Evolutionary conservation across 1,140 invertebrate species (phyloP).

Genomic region (Cherax destructor): DNA sequence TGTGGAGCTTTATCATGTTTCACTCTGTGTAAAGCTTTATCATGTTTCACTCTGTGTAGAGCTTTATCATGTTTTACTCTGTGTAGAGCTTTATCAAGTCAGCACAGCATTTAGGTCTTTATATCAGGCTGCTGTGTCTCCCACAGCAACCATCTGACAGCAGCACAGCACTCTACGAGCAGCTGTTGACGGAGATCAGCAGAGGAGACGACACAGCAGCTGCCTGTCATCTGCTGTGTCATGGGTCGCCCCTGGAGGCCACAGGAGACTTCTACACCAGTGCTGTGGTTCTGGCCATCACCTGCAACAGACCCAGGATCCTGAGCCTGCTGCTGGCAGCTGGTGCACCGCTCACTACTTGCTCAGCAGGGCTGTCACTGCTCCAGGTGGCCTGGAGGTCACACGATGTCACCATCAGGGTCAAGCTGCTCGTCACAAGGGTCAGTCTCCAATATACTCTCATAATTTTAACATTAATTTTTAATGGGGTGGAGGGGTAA

Average conservation of each 20-base stretch:
- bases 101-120: neutral
- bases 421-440: conserved; percentile 24
- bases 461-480: neutral
- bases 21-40: no score
- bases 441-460: neutral
- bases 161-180: neutral
- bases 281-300: conserved; percentile 28
- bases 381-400: conserved; percentile 34
- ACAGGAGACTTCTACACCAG: neutral
- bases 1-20: no score
- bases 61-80: neutral
- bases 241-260: conserved; percentile 21
- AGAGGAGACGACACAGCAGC: neutral
- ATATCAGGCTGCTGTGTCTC: neutral
- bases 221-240: neutral
- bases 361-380: neutral
- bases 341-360: conserved; percentile 36
- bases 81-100: neutral
- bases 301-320: conserved; percentile 22
- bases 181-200: conserved; percentile 29
- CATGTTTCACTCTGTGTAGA: no score
- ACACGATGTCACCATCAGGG: conserved; percentile 19
- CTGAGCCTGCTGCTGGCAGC: conserved; percentile 20
- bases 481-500: neutral
- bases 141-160: neutral